Evolutionary conservation across 37 sponge, comb jelly and placozoan species (phyloP).

Genomic region (Geodia barretti): DNA sequence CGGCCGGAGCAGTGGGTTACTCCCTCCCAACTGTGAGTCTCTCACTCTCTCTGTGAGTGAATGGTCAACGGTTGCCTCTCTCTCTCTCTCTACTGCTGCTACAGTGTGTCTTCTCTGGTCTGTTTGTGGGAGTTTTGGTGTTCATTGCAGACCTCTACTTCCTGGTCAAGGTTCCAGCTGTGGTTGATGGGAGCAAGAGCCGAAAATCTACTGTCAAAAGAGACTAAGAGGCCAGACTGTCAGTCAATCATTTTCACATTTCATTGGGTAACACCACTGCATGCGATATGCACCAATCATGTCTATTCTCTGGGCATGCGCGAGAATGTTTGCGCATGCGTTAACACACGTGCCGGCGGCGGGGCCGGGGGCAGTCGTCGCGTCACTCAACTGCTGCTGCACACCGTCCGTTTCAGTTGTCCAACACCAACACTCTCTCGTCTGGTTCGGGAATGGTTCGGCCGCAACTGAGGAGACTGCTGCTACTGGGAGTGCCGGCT

Average conservation of each 20-base stretch:
- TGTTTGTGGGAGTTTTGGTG: constrained; percentile 33
- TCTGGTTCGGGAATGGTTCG: not conserved
- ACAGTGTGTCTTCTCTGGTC: constrained; percentile 49
- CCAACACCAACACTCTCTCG: not conserved
- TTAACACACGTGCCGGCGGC: too few species aligned
- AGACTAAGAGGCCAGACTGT: too few species aligned
- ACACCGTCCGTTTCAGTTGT: not conserved
- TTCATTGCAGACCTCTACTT: constrained; percentile 80
- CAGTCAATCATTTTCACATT: too few species aligned
- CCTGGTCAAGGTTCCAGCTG: constrained; percentile 8
- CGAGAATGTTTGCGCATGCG: not conserved
- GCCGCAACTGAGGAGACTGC: constrained; percentile 7
- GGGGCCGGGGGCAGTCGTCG: too few species aligned
- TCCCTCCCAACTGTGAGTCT: constrained; percentile 16
- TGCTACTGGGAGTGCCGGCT: constrained; percentile 25
- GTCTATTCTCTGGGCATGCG: constrained; percentile 23
- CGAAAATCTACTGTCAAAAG: too few species aligned
- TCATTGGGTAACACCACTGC: too few species aligned
- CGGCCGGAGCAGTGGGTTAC: constrained; percentile 31
- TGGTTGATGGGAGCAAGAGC: not conserved
- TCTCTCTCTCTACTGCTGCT: constrained; percentile 1
- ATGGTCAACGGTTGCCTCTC: not conserved
- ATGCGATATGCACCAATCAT: too few species aligned
- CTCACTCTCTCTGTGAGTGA: not conserved
- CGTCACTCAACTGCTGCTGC: too few species aligned